A percentile compares a stretch with the other conserved stretches of the same genome.
Evolutionary conservation across 37 sponge, comb jelly and placozoan genomes (phyloP).

Genomic region (Bolinopsis microptera): DNA sequence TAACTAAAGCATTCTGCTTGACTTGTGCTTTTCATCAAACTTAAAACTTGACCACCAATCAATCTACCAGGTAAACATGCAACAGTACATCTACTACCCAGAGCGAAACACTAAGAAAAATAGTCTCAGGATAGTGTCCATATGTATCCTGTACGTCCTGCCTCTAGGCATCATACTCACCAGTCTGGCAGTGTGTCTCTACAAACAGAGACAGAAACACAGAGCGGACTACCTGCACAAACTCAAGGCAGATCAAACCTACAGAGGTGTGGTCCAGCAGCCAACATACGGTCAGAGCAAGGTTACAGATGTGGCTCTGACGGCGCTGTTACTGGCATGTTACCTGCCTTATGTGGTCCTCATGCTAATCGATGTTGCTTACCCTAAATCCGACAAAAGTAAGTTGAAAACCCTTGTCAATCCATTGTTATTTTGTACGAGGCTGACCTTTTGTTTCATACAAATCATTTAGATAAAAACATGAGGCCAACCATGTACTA

Average conservation of each 20-base stretch:
- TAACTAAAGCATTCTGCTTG: no score
- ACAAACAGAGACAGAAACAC: background rate
- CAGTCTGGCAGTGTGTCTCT: background rate
- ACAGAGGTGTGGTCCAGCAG: background rate
- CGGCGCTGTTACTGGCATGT: background rate
- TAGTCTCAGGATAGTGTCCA: no score
- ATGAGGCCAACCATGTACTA: no score
- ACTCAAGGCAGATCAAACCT: background rate
- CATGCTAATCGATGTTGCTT: background rate
- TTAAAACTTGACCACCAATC: no score
- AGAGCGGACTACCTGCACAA: background rate
- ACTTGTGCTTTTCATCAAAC: no score
- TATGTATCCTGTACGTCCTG: background rate
- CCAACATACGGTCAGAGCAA: background rate
- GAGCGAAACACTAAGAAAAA: background rate
- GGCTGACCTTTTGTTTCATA: no score
- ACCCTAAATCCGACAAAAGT: no score
- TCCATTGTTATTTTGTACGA: no score
- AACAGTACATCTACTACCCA: constrained; percentile 30
- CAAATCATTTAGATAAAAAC: no score
- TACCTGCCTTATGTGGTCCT: background rate
- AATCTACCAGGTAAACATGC: constrained; percentile 21
- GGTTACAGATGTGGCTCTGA: background rate
- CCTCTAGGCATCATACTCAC: background rate
- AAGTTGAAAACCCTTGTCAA: no score